These are phyloP conservation scores for Sympetrum striolatum DNA, from an alignment of 2,888 invertebrate species.

Conservation along the genomic window DNA sequence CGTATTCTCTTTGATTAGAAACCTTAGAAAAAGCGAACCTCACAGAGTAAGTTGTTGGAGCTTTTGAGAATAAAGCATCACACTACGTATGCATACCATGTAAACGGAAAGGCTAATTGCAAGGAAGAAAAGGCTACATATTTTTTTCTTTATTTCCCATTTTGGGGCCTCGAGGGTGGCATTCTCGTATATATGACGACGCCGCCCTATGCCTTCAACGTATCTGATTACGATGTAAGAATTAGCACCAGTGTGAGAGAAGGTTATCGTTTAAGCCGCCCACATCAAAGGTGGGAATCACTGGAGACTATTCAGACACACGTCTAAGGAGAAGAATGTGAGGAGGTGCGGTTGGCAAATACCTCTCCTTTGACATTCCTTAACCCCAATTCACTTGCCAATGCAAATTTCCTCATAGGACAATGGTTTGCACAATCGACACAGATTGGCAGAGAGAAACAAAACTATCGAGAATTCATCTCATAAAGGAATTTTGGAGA, in stretches of 20 bases:
- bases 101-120: not conserved
- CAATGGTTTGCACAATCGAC: not conserved
- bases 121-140: not conserved
- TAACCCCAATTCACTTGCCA: not conserved
- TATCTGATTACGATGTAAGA: constrained; percentile 1
- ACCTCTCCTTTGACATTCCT: not conserved
- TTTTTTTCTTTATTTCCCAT: not conserved
- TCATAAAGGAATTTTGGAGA: not conserved
- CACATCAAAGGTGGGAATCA: constrained; percentile 36
- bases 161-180: not conserved
- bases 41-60: not conserved
- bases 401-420: not conserved
- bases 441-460: not conserved
- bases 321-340: not conserved
- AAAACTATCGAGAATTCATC: not conserved
- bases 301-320: not conserved
- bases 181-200: not conserved
- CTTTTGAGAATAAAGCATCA: not conserved
- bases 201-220: not conserved
- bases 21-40: no score
- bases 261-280: not conserved
- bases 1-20: no score
- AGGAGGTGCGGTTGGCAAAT: constrained; percentile 16
- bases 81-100: not conserved
- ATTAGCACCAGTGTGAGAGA: constrained; percentile 11